A percentile compares a stretch with the other conserved stretches of the same genome.
These are phyloP conservation scores for Danio aesculapii DNA, from an alignment of 2,797 vertebrate genomes.

Conservation along the genomic window DNA sequence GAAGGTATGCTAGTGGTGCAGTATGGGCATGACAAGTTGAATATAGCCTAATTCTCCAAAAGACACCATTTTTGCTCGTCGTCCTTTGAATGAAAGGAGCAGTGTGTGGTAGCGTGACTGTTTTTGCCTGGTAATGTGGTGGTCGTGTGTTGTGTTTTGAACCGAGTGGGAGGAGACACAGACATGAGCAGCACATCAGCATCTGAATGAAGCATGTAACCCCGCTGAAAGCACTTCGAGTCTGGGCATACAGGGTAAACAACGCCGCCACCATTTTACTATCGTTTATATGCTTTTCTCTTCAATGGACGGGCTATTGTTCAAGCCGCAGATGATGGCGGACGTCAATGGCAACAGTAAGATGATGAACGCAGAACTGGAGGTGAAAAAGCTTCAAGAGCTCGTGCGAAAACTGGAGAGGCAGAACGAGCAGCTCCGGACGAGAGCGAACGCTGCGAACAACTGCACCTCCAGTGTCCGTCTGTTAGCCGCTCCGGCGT, in stretches of 20 bases:
- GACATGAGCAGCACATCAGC: constrained; percentile 51
- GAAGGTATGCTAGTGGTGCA: too few species aligned
- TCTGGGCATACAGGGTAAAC: constrained; percentile 38
- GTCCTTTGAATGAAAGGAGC: not conserved
- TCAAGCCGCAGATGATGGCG: constrained; percentile 86
- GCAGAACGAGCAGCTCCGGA: constrained; percentile 95
- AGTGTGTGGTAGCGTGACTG: not conserved
- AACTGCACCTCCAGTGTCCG: constrained; percentile 76
- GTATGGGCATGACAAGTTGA: not conserved
- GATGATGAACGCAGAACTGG: constrained; percentile 89
- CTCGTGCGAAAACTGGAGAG: constrained; percentile 93
- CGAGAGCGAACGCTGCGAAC: constrained; percentile 84
- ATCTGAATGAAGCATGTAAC: constrained; percentile 58
- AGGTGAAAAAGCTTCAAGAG: constrained; percentile 97
- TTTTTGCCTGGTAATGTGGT: constrained; percentile 11
- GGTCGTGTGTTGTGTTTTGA: constrained; percentile 44
- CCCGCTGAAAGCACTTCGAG: constrained; percentile 30
- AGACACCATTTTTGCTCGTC: not conserved
- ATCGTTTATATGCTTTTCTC: constrained; percentile 61
- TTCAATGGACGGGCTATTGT: constrained; percentile 83
- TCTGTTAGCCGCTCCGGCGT: constrained; percentile 66
- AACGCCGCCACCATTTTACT: constrained; percentile 63
- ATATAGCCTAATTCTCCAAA: not conserved
- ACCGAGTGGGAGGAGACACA: constrained; percentile 59
- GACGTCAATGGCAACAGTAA: constrained; percentile 88